Conservation (phyloP, 1,140 invertebrate species). For the Neoseiulus cucumeris region DNA sequence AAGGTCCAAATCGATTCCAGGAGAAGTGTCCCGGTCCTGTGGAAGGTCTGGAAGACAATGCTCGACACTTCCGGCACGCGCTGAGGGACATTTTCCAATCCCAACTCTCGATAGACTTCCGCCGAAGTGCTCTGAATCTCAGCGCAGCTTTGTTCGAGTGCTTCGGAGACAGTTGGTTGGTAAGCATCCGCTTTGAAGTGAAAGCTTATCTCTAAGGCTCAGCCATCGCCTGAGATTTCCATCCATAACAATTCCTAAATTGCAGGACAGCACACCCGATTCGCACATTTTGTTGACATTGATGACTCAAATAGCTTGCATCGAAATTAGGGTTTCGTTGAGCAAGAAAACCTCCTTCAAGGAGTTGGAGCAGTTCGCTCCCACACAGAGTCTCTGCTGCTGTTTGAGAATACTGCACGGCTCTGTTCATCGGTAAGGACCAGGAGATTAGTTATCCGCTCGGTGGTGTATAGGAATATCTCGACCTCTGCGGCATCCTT, state of each 20-base stretch:
- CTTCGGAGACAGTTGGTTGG: not conserved
- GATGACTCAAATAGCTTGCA: not conserved
- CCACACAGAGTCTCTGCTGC: not conserved
- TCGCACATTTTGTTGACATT: not conserved
- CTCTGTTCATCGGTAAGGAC: not conserved
- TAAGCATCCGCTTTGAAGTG: not conserved
- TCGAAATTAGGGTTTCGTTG: not conserved
- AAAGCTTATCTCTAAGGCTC: not conserved
- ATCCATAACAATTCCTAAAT: not conserved
- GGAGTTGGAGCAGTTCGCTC: not conserved
- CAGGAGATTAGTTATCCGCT: too few relatives aligned
- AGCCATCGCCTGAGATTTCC: not conserved
- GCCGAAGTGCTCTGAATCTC: not conserved
- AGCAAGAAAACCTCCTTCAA: not conserved
- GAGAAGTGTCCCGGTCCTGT: too few relatives aligned
- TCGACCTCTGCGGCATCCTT: too few relatives aligned
- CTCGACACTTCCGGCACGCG: not conserved
- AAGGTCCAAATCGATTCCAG: too few relatives aligned
- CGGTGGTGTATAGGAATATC: too few relatives aligned
- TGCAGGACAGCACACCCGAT: not conserved
- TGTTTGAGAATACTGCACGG: not conserved
- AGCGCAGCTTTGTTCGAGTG: not conserved
- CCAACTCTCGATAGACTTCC: not conserved
- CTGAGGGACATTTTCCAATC: constrained; percentile 2
- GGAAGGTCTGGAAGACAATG: not conserved